Conservation (phyloP, 1,140 invertebrate genomes). For the Aphelenchoides fujianensis region DNA sequence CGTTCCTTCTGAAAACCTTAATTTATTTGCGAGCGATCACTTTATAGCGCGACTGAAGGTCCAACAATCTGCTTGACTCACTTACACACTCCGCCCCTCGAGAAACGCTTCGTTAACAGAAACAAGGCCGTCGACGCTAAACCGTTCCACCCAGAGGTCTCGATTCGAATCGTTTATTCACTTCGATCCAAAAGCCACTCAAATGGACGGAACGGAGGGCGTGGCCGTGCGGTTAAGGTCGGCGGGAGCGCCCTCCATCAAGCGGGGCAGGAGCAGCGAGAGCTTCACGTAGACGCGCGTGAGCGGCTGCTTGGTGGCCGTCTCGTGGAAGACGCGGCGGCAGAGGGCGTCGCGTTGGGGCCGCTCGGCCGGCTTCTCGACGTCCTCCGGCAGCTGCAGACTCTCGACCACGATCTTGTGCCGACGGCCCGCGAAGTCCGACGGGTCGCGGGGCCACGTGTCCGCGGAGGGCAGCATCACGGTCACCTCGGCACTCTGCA, state of each 20-base stretch:
- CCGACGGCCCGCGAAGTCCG: conserved; percentile 13
- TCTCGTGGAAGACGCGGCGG: conserved; percentile 8
- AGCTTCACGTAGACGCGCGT: conserved; percentile 16
- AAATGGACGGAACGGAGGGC: neutral
- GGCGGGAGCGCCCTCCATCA: conserved; percentile 4
- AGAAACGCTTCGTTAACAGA: too few relatives aligned
- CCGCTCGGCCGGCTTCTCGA: conserved; percentile 11
- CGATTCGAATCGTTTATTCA: too few relatives aligned
- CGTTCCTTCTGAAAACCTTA: too few relatives aligned
- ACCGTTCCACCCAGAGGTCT: too few relatives aligned
- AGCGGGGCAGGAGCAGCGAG: neutral
- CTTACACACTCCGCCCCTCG: too few relatives aligned
- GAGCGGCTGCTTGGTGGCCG: neutral
- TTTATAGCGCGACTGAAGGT: too few relatives aligned
- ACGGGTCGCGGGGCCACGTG: conserved; percentile 6
- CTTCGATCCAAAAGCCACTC: too few relatives aligned
- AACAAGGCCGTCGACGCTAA: too few relatives aligned
- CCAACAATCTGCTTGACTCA: too few relatives aligned
- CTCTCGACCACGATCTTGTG: conserved; percentile 18
- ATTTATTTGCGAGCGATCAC: too few relatives aligned
- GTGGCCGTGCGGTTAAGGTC: neutral
- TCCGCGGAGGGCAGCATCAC: conserved; percentile 5
- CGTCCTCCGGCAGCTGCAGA: conserved; percentile 13
- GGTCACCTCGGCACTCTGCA: conserved; percentile 2
- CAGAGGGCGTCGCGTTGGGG: neutral